These are phyloP conservation scores for Escarpia spicata DNA, from an alignment of 2,888 invertebrate species.

Conservation along the genomic window DNA sequence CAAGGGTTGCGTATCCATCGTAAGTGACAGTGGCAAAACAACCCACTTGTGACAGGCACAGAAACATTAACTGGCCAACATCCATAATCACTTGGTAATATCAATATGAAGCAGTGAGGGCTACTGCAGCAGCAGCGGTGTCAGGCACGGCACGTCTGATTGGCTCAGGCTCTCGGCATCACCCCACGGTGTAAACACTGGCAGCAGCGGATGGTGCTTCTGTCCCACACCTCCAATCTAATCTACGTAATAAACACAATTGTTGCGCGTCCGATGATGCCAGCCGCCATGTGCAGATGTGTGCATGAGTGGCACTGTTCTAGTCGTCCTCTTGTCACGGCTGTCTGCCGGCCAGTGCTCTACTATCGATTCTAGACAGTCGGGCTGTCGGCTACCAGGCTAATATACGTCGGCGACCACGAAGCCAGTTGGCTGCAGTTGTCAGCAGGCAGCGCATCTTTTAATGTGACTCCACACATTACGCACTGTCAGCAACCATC, in stretches of 20 bases:
- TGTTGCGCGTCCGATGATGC: not conserved
- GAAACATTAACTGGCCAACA: constrained; percentile 4
- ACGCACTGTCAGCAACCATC: not conserved
- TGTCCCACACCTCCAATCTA: not conserved
- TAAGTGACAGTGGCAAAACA: not conserved
- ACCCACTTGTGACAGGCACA: not conserved
- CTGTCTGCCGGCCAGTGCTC: constrained; percentile 4
- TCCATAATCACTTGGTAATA: constrained; percentile 16
- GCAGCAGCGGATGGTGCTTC: not conserved
- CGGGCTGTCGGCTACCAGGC: not conserved
- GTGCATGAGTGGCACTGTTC: not conserved
- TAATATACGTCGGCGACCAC: not conserved
- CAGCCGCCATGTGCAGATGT: not conserved
- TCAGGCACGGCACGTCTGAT: not conserved
- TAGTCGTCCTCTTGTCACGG: not conserved
- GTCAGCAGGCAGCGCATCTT: not conserved
- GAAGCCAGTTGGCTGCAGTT: not conserved
- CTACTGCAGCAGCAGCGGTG: not conserved
- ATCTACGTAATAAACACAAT: constrained; percentile 13
- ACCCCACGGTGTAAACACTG: not conserved
- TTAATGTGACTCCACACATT: constrained; percentile 4
- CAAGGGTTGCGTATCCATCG: not conserved
- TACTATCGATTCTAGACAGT: not conserved
- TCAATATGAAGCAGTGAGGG: not conserved
- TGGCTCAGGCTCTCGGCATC: not conserved